These are phyloP conservation scores for Drosophila orosa DNA, from an alignment of 1,140 invertebrate genomes.

Conservation along the genomic window DNA sequence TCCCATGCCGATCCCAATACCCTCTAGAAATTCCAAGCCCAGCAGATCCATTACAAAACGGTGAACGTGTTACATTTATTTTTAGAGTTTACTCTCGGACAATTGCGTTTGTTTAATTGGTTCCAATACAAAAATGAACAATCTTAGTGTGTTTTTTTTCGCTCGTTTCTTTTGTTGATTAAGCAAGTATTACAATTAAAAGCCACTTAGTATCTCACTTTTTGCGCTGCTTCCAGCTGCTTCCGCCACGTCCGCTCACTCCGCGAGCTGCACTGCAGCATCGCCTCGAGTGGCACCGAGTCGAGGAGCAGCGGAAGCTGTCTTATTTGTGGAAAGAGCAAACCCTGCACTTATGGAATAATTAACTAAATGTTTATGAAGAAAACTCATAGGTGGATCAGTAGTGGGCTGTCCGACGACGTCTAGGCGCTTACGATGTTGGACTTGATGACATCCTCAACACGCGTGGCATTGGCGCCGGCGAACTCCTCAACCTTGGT, in stretches of 20 bases:
- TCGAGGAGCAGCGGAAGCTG: neutral
- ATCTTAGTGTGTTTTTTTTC: slow-evolving; percentile 33
- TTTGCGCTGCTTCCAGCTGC: slow-evolving; percentile 30
- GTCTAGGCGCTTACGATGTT: slow-evolving; percentile 41
- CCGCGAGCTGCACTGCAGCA: slow-evolving; percentile 24
- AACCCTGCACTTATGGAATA: slow-evolving; percentile 72
- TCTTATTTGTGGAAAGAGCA: slow-evolving; percentile 28
- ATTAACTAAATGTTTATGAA: slow-evolving; percentile 66
- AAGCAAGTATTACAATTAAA: slow-evolving; percentile 71
- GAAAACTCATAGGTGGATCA: slow-evolving; percentile 45
- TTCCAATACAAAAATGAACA: slow-evolving; percentile 53
- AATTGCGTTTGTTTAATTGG: slow-evolving; percentile 45
- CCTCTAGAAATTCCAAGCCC: neutral
- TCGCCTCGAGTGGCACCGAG: neutral
- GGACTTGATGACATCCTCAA: slow-evolving; percentile 83
- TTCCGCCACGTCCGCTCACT: neutral
- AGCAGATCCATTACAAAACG: slow-evolving; percentile 12
- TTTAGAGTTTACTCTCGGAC: slow-evolving; percentile 27
- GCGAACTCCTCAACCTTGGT: slow-evolving; percentile 90
- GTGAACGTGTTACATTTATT: slow-evolving; percentile 54
- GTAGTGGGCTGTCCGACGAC: slow-evolving; percentile 32
- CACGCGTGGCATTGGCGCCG: slow-evolving; percentile 91
- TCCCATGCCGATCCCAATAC: neutral
- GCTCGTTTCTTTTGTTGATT: slow-evolving; percentile 45
- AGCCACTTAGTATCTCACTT: slow-evolving; percentile 70